Evolutionary conservation across 2,888 invertebrate species (phyloP), one percentile per base, ranked within the genome.

Genomic region (Odontocolon sp.): DNA sequence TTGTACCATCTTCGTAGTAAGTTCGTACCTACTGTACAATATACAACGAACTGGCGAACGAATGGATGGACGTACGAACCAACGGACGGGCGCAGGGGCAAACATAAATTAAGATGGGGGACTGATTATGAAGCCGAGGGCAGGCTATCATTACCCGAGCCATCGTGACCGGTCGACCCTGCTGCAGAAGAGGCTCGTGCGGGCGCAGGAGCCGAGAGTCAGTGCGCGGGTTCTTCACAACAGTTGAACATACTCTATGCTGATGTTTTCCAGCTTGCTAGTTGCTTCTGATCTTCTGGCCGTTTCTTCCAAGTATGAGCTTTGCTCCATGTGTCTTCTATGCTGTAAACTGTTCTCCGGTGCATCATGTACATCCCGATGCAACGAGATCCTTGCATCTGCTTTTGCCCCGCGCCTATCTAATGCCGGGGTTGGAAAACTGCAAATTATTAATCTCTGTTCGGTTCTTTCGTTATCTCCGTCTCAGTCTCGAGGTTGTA

Each of bases 81-180:
- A 79, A 81, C 69, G 83, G 81, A 82, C 83, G 81, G 80, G 84
- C 87, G 88, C 88, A 87, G 89, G 87, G 86, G 87, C 87, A 87
- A 87, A 89, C 89, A 89, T 89, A 89, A 89, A 89, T 89, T 89
- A 89, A 89, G 89, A 89, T 89, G 88, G 87, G 87, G 87, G 89
- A 89, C 89, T 89, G 89, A 89, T 89, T 89, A 89, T 88, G 89
- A 89, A 85, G 86, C 81, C 84, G 86, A 87, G 88, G 85, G 89
- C 88, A 88, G 87, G 85, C 89, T 89, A 88, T 89, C 89, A 89
- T 89, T 89, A 89, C 83, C 84, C 82, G 84, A 86, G 86, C 87
- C 87, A 88, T 88, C 89, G 89, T 89, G 89, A 89, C 88, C 88
- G 88, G 87, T 85, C 88, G 88, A 88, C 87, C 87, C 89, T 87